Conservation (phyloP, 2,888 invertebrate genomes). For the Stegophylla sp. region DNA sequence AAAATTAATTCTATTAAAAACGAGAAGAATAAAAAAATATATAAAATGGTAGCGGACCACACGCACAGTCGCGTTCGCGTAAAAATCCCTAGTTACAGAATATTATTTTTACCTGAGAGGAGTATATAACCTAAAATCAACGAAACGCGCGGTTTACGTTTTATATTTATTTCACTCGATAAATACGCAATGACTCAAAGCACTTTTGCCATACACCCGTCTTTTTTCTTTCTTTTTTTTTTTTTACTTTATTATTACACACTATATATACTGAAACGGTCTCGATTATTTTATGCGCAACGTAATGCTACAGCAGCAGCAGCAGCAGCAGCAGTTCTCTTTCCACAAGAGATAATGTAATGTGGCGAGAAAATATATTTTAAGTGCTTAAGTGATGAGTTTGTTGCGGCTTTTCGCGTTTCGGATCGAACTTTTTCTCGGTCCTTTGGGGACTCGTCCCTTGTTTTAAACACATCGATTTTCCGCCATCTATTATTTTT, state of each 20-base stretch:
- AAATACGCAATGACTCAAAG: neutral
- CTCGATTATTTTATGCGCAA: conserved; percentile 29
- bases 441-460: conserved; percentile 45
- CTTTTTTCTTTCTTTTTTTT: too few species aligned
- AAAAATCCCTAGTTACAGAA: neutral
- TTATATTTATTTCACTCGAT: neutral
- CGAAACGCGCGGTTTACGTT: neutral
- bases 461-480: conserved; percentile 51
- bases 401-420: conserved; percentile 50
- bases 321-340: neutral
- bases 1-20: conserved; percentile 56
- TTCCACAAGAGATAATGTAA: conserved; percentile 5
- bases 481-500: conserved; percentile 33
- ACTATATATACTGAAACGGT: neutral
- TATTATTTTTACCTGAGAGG: conserved; percentile 10
- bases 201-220: neutral
- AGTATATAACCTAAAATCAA: neutral
- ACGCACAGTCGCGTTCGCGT: conserved; percentile 31
- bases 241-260: too few species aligned
- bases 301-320: too few species aligned
- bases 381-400: conserved; percentile 57
- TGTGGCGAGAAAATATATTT: conserved; percentile 27
- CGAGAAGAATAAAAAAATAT: neutral
- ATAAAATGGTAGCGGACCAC: conserved; percentile 33
- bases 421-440: conserved; percentile 55